A percentile compares a stretch with the other conserved stretches of the same genome.
phyloP scores from a whole-genome alignment of 2,888 invertebrate genomes.

The Mesorhabditis belari region DNA sequence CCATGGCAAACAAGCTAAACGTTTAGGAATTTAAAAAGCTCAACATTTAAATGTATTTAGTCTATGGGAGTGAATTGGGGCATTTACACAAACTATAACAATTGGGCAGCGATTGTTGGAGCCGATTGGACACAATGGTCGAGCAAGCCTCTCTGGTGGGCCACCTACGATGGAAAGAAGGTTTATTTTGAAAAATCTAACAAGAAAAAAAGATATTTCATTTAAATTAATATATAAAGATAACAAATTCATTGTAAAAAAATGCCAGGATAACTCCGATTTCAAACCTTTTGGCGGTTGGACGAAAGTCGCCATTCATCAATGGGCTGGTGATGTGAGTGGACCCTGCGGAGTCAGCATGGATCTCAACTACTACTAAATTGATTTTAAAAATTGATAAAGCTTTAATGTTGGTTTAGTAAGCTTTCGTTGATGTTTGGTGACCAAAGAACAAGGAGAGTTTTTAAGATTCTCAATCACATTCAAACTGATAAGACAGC shows the following conservation, averaged over 20 bases:
- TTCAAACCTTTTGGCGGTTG: conserved; percentile 26
- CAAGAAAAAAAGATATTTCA: no score
- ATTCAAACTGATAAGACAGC: no score
- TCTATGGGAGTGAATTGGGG: conserved; percentile 1
- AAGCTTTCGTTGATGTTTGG: no score
- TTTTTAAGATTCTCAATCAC: no score
- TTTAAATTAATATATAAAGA: not conserved
- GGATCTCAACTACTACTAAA: conserved; percentile 25
- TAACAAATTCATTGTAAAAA: not conserved
- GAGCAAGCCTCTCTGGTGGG: conserved; percentile 32
- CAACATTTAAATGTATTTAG: not conserved
- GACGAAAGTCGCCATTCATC: conserved; percentile 23
- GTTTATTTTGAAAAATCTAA: no score
- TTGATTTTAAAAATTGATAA: no score
- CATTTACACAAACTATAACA: conserved; percentile 4
- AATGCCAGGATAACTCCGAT: conserved; percentile 3
- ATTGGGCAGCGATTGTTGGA: conserved; percentile 32
- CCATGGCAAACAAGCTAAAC: conserved; percentile 9
- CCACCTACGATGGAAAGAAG: conserved; percentile 27
- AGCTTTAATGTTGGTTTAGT: no score
- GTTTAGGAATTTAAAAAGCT: not conserved
- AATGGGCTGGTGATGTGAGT: conserved; percentile 19
- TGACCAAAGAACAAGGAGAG: no score
- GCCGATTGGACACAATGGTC: conserved; percentile 20
- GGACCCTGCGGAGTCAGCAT: conserved; percentile 30